Conservation (phyloP, 2,797 vertebrate genomes). For the Parotocinclus haroldoi region DNA sequence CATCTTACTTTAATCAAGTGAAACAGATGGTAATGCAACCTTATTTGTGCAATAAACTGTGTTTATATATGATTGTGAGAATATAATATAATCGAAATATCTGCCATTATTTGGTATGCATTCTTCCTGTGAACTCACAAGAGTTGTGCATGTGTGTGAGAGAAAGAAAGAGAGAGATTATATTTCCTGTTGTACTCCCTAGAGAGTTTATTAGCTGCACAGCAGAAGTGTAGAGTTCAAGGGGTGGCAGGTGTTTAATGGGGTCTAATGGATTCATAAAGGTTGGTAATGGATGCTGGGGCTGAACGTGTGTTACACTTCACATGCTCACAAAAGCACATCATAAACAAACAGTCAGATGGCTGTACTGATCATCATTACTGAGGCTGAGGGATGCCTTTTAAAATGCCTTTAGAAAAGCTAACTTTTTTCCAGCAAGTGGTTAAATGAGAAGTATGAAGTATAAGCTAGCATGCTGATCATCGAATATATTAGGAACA, state of each 20-base stretch:
- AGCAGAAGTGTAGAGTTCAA: slow-evolving; percentile 35
- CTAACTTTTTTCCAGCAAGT: too few relatives aligned
- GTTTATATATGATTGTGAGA: too few relatives aligned
- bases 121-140: background rate
- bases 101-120: too few relatives aligned
- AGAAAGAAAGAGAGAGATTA: too few relatives aligned
- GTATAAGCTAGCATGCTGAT: too few relatives aligned
- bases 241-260: slow-evolving; percentile 61
- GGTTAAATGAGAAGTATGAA: too few relatives aligned
- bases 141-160: background rate
- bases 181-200: background rate
- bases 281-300: slow-evolving; percentile 3
- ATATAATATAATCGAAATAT: too few relatives aligned
- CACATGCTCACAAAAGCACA: background rate
- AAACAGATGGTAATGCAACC: background rate
- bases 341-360: background rate
- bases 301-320: slow-evolving; percentile 11
- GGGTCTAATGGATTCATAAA: slow-evolving; percentile 17
- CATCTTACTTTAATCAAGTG: slow-evolving; percentile 27
- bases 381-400: background rate
- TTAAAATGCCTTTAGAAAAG: too few relatives aligned
- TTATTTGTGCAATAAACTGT: background rate
- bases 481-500: too few relatives aligned
- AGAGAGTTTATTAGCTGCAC: slow-evolving; percentile 6
- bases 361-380: background rate